Conservation (phyloP, 2,113 vertebrate genomes). For the Hyperopisus bebe region DNA sequence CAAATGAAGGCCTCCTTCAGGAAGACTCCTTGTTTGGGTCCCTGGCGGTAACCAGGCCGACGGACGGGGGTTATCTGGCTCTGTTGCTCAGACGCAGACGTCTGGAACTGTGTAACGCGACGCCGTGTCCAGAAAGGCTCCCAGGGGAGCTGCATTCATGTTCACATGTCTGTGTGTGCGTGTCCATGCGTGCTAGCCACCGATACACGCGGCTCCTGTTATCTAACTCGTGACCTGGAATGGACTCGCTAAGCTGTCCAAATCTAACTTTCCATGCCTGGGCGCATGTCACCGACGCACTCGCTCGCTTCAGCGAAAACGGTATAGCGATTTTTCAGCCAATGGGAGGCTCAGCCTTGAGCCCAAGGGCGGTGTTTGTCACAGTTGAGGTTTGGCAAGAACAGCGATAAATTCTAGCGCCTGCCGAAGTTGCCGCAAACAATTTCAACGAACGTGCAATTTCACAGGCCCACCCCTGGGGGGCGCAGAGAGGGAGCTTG, state of each 20-base stretch:
- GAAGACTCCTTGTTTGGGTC: not conserved
- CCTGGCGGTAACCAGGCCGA: not conserved
- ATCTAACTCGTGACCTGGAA: not conserved
- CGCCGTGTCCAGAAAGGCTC: not conserved
- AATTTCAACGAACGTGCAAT: not conserved
- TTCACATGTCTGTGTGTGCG: not conserved
- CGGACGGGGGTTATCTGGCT: not conserved
- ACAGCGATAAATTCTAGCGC: not conserved
- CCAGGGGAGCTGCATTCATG: not conserved
- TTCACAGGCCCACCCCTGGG: not conserved
- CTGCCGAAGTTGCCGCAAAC: not conserved
- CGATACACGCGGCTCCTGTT: not conserved
- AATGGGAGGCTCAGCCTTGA: not conserved
- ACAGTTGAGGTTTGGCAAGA: not conserved
- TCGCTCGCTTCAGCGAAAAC: not conserved
- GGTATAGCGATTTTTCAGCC: not conserved
- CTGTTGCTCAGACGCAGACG: not conserved
- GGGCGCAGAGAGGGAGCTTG: not conserved
- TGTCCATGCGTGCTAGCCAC: not conserved
- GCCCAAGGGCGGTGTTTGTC: not conserved
- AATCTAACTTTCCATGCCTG: not conserved
- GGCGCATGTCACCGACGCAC: not conserved
- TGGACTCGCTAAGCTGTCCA: not conserved
- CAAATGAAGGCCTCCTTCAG: not conserved
- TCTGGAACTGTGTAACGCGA: not conserved